Conservation (phyloP, 1,140 invertebrate species). For the Drosophila guanche region DNA sequence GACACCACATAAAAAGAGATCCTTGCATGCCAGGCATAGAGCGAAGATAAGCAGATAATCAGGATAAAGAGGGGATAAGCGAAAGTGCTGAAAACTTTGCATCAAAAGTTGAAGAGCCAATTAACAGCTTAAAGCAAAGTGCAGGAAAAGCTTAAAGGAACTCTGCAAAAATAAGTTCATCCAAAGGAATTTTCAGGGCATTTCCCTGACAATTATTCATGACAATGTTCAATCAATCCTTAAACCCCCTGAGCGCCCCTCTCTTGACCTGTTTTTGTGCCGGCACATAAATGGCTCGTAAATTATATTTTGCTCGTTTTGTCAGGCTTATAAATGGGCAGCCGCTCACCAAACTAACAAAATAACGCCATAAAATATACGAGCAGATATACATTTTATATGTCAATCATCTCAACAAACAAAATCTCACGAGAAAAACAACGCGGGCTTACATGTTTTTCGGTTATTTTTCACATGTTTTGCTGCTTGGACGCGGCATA, state of each 20-base stretch:
- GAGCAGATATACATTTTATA: slow-evolving; percentile 25
- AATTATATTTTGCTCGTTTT: slow-evolving; percentile 50
- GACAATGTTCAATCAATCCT: too few relatives aligned
- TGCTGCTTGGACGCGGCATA: slow-evolving; percentile 53
- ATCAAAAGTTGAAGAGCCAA: slow-evolving; percentile 36
- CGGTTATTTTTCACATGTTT: slow-evolving; percentile 61
- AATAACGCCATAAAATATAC: slow-evolving; percentile 67
- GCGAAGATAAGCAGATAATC: slow-evolving; percentile 52
- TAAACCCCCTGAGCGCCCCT: too few relatives aligned
- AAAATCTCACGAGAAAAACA: slow-evolving; percentile 22
- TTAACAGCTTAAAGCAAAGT: slow-evolving; percentile 19
- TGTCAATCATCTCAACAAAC: slow-evolving; percentile 72
- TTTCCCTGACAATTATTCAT: too few relatives aligned
- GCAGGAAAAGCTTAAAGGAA: background rate
- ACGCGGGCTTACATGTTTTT: background rate
- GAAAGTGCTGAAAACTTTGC: slow-evolving; percentile 38
- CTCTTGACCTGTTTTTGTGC: slow-evolving; percentile 28
- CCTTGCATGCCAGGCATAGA: slow-evolving; percentile 4
- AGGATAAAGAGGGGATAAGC: slow-evolving; percentile 56
- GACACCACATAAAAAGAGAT: slow-evolving; percentile 56
- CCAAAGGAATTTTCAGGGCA: background rate
- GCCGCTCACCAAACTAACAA: slow-evolving; percentile 71
- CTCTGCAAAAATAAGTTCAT: background rate
- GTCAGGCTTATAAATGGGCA: slow-evolving; percentile 60
- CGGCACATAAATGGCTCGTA: slow-evolving; percentile 52